phyloP scores from a whole-genome alignment of 2,888 invertebrate genomes.

The Dynastes maya region DNA sequence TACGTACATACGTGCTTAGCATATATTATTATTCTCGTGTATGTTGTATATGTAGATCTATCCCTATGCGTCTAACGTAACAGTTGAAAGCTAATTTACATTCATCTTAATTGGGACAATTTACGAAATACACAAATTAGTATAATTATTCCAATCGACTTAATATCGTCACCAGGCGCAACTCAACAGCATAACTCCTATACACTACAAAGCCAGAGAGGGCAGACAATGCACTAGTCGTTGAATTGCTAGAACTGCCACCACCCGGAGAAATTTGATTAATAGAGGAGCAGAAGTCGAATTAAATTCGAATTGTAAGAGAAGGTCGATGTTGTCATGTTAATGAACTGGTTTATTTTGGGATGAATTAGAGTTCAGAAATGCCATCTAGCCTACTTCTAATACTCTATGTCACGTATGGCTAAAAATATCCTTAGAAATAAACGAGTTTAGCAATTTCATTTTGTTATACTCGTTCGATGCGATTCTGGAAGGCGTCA shows the following conservation, averaged over 20 bases:
- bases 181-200: background rate
- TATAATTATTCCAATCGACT: slow-evolving; percentile 34
- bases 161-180: slow-evolving; percentile 22
- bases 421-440: no score
- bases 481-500: no score
- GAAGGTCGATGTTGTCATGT: slow-evolving; percentile 14
- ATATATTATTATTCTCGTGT: no score
- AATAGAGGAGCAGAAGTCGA: slow-evolving; percentile 12
- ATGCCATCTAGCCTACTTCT: no score
- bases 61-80: background rate
- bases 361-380: no score
- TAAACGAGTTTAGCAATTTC: no score
- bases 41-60: background rate
- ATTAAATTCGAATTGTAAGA: slow-evolving; percentile 12
- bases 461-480: no score
- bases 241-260: background rate
- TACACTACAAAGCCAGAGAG: background rate
- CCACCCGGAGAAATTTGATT: slow-evolving; percentile 9
- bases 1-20: no score
- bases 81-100: slow-evolving; percentile 27
- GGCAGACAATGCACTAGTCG: slow-evolving; percentile 10
- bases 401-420: no score
- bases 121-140: slow-evolving; percentile 33
- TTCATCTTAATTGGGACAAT: slow-evolving; percentile 31
- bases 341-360: slow-evolving; percentile 12